Evolutionary conservation across 1,140 invertebrate species (phyloP).

Genomic region (Eubasilissa regina): DNA sequence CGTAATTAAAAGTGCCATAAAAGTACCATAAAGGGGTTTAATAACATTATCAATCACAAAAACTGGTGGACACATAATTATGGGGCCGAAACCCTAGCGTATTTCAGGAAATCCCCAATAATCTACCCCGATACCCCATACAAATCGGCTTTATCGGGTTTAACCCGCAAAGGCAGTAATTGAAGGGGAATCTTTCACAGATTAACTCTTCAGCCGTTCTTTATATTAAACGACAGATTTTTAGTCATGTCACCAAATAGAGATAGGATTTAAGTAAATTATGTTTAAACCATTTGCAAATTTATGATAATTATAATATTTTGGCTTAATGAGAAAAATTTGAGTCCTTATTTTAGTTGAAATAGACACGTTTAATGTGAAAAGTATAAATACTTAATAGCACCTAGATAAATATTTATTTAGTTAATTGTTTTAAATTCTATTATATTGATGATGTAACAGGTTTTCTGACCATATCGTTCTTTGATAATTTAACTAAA

Average conservation of each 20-base stretch:
- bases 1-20: constrained; percentile 9
- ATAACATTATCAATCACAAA: constrained; percentile 39
- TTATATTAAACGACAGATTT: constrained; percentile 37
- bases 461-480: no score
- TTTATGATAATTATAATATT: neutral
- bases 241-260: constrained; percentile 36
- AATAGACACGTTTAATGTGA: no score
- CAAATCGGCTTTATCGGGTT: constrained; percentile 41
- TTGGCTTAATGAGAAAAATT: no score
- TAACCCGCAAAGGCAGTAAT: constrained; percentile 35
- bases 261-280: neutral
- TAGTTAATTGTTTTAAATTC: no score
- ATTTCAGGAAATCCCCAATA: constrained; percentile 31
- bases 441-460: no score
- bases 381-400: no score
- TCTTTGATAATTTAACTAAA: no score
- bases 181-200: constrained; percentile 41
- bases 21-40: neutral
- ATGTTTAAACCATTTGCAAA: neutral
- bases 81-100: constrained; percentile 10
- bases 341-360: no score
- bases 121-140: constrained; percentile 32
- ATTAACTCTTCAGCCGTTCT: constrained; percentile 37
- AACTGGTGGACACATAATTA: constrained; percentile 27
- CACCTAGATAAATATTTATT: no score